These are phyloP conservation scores for Trichogramma dendrolimi DNA, from an alignment of 2,888 invertebrate genomes.

Conservation along the genomic window DNA sequence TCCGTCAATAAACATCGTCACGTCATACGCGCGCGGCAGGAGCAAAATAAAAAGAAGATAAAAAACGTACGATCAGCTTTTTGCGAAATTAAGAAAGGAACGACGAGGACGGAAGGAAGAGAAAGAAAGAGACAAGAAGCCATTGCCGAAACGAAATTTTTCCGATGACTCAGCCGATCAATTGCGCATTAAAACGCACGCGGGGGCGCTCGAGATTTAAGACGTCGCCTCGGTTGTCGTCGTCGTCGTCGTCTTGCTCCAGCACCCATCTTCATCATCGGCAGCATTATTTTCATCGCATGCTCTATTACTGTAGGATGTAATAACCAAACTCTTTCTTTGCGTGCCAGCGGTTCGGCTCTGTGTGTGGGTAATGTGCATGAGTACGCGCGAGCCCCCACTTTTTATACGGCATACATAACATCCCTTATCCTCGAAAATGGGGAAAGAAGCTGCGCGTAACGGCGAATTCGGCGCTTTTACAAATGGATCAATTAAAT, in stretches of 20 bases:
- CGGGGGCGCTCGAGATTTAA: constrained; percentile 31
- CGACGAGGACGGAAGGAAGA: constrained; percentile 9
- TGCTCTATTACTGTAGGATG: background rate
- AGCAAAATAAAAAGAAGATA: constrained; percentile 3
- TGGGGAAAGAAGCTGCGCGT: constrained; percentile 10
- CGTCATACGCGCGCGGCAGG: too few species aligned
- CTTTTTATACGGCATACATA: too few species aligned
- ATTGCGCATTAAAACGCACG: constrained; percentile 30
- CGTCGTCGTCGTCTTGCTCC: constrained; percentile 24
- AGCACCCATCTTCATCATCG: constrained; percentile 32
- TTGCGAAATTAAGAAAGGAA: constrained; percentile 20
- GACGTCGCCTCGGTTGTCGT: constrained; percentile 6
- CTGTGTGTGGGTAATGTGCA: too few species aligned
- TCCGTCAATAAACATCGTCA: too few species aligned
- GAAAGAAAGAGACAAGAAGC: background rate
- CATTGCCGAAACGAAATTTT: constrained; percentile 8
- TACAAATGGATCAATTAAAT: constrained; percentile 23
- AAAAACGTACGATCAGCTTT: constrained; percentile 13
- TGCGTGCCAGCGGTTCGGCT: too few species aligned
- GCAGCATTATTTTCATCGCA: constrained; percentile 2
- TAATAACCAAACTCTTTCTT: too few species aligned
- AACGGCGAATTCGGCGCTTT: constrained; percentile 13
- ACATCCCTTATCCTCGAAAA: constrained; percentile 3
- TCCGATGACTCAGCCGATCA: constrained; percentile 26
- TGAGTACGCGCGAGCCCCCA: too few species aligned